Evolutionary conservation across 2,888 invertebrate genomes (phyloP).

Genomic region (Zele albiditarsus): DNA sequence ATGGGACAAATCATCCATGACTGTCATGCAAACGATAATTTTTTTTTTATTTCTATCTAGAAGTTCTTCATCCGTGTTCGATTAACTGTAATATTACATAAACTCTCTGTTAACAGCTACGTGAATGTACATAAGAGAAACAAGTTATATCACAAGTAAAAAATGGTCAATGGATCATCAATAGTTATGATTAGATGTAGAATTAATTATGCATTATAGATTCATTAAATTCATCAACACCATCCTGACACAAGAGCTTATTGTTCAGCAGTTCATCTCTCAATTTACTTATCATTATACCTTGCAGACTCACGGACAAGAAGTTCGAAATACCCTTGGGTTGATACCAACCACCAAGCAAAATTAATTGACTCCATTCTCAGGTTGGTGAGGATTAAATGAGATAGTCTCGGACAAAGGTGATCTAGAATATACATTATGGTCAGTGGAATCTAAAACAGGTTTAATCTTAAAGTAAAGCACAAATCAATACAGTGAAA

Average conservation of each 20-base stretch:
- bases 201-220: background rate
- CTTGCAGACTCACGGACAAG: background rate
- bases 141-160: background rate
- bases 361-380: slow-evolving; percentile 17
- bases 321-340: slow-evolving; percentile 7
- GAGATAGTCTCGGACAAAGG: background rate
- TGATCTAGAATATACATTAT: background rate
- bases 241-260: background rate
- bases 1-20: background rate
- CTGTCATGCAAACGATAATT: background rate
- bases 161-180: background rate
- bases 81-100: background rate
- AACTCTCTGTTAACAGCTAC: background rate
- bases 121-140: background rate
- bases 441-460: background rate
- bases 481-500: background rate
- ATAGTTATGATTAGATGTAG: background rate
- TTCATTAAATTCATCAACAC: background rate
- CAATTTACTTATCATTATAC: background rate
- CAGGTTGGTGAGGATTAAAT: slow-evolving; percentile 1
- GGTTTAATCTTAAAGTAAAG: background rate
- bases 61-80: background rate
- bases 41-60: background rate
- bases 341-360: background rate
- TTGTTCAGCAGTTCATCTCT: background rate